Evolutionary conservation across 1,140 invertebrate species (phyloP).

Genomic region (Apis mellifera): DNA sequence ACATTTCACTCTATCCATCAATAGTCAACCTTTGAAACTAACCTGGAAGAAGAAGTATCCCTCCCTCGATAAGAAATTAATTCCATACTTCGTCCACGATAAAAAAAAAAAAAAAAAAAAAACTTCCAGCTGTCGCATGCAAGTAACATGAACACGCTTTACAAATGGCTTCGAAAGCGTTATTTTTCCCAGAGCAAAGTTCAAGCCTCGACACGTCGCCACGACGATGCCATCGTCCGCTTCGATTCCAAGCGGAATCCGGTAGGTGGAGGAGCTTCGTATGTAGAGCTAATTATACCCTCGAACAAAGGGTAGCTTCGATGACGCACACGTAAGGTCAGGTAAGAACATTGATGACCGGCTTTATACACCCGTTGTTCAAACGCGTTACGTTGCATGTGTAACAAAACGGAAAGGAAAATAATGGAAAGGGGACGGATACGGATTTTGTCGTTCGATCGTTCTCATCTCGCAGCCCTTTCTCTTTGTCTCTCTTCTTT

Average conservation of each 20-base stretch:
- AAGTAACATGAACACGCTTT: not conserved
- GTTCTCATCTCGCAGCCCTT: not conserved
- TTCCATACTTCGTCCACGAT: not conserved
- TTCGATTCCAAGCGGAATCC: conserved; percentile 56
- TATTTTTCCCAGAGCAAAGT: not conserved
- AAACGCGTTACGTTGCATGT: not conserved
- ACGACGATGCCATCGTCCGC: conserved; percentile 36
- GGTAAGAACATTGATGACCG: conserved; percentile 59
- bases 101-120: not conserved
- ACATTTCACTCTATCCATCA: too few relatives aligned
- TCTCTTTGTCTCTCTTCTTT: not conserved
- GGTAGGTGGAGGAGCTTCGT: conserved; percentile 45
- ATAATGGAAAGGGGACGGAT: not conserved
- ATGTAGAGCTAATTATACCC: conserved; percentile 63
- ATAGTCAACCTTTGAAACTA: too few relatives aligned
- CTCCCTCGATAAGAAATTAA: too few relatives aligned
- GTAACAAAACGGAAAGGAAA: not conserved
- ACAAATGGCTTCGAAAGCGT: not conserved
- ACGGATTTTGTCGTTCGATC: not conserved
- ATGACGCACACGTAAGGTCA: conserved; percentile 60
- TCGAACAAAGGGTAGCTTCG: conserved; percentile 57
- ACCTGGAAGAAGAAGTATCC: too few relatives aligned
- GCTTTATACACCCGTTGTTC: conserved; percentile 43
- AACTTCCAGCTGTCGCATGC: not conserved
- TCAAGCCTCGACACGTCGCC: conserved; percentile 30